A percentile compares a stretch with the other conserved stretches of the same genome.
These are phyloP conservation scores for Notospermus geniculatus DNA, from an alignment of 1,140 invertebrate genomes.

Conservation along the genomic window DNA sequence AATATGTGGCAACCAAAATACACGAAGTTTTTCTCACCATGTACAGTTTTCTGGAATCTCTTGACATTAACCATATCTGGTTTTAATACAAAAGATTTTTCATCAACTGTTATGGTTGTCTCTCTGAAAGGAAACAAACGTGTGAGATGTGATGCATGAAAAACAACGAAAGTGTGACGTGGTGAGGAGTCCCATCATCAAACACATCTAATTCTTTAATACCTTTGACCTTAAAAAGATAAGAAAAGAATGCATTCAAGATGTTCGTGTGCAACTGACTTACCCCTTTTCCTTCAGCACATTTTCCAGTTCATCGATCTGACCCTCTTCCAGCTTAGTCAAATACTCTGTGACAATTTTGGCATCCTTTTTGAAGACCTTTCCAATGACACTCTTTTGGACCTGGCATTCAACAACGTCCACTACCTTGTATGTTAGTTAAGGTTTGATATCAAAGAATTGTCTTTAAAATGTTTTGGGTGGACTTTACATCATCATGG, in stretches of 20 bases:
- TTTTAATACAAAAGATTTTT: constrained; percentile 34
- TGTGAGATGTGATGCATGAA: too few relatives aligned
- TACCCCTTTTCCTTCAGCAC: constrained; percentile 58
- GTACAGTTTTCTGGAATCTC: constrained; percentile 79
- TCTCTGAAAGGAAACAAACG: constrained; percentile 35
- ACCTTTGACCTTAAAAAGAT: too few relatives aligned
- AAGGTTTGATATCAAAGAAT: not conserved
- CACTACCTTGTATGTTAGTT: constrained; percentile 36
- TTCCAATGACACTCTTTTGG: constrained; percentile 86
- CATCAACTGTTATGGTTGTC: constrained; percentile 59
- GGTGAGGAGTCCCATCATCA: too few relatives aligned
- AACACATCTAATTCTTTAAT: too few relatives aligned
- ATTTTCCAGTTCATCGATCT: constrained; percentile 57
- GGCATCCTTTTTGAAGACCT: constrained; percentile 91
- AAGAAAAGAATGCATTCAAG: too few relatives aligned
- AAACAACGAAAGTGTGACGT: too few relatives aligned
- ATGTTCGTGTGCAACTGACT: too few relatives aligned
- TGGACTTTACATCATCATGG: too few relatives aligned
- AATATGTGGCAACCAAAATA: too few relatives aligned
- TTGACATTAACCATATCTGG: constrained; percentile 65
- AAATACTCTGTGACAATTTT: constrained; percentile 71
- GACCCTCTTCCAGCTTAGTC: constrained; percentile 60
- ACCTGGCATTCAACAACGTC: constrained; percentile 69
- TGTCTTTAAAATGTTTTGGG: too few relatives aligned
- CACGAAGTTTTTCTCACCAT: too few relatives aligned